Base-by-base conservation (phyloP, 2,797 vertebrate species). In the Philypnodon macrostomus region DNA sequence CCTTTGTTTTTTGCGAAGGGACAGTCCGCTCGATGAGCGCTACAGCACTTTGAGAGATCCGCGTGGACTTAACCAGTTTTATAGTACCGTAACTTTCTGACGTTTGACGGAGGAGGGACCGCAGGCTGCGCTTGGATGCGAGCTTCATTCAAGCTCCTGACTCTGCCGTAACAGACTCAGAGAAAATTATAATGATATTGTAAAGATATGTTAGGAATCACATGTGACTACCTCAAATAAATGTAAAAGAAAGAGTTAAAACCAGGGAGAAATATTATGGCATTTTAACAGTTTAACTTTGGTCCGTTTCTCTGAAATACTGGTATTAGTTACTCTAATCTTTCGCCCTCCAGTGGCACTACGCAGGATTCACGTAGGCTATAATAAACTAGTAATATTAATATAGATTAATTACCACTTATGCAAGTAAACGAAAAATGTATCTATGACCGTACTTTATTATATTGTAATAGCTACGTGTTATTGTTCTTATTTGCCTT, bases 21-120 rank as follows among this genome's bases (percentile, higher is more conserved):
- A 54, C 51, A 40, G 56, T 58, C 60, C 60, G 41, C 70, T 78
- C 57, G 40, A 61, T 39, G 63, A 71, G 56, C 45, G 56, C 39
- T 48, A 38, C 31, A 73, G 37, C 57, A 61, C 63, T 85, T 29
- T 52, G 79, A 55, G 73, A 67, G 31, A 14, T 78, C 59, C 31
- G 41, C 24, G 2, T 4, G 38, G 85, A 79, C 83, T 76, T 81
- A 54, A 42, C 79, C 81, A 83, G 84, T 79, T 92, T 91, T 93
- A 93, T 92, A 92, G 23, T 27, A 30, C 81, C 39, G 58, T 84
- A 68, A 61, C 63, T 71, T 84, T 87, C 87, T 93, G 92, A 93
- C 91, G 91, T 90, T 78, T 83, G 70, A 70, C 30, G 85, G 86
- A 91, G 90, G 90, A 87, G 90, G 89, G 87, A 84, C 84, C 79